Conservation (phyloP, 92 coral and sea anemone species). For the Phenganax stokvisi region DNA sequence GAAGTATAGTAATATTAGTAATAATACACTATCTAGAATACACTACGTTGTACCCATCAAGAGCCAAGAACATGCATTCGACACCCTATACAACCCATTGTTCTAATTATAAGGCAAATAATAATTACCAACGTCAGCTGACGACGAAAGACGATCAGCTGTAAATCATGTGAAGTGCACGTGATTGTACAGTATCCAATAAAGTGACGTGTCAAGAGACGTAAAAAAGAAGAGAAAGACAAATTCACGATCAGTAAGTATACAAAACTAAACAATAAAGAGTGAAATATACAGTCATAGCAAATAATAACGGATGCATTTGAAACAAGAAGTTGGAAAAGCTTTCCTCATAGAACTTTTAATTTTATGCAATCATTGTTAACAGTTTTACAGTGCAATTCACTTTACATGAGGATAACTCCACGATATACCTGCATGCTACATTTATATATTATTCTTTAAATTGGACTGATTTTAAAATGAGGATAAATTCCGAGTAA, state of each 20-base stretch:
- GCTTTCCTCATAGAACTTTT: too few relatives aligned
- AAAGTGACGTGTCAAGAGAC: slow-evolving; percentile 13
- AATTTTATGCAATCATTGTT: too few relatives aligned
- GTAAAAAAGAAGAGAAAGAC: slow-evolving; percentile 8
- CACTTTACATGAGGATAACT: background rate
- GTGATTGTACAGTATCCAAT: slow-evolving; percentile 19
- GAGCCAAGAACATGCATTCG: background rate
- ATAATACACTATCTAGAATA: background rate
- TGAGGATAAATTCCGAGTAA: too few relatives aligned
- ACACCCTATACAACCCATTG: background rate
- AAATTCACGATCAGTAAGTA: slow-evolving; percentile 20
- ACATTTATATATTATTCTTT: too few relatives aligned
- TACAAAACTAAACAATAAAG: background rate
- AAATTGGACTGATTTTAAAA: too few relatives aligned
- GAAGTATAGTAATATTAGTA: background rate
- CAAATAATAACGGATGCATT: background rate
- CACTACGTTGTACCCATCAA: slow-evolving; percentile 5
- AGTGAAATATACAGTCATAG: background rate
- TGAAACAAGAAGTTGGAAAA: too few relatives aligned
- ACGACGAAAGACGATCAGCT: slow-evolving; percentile 30
- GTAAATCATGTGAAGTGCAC: slow-evolving; percentile 19
- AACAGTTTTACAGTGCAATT: too few relatives aligned
- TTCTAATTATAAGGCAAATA: background rate
- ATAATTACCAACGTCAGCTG: slow-evolving; percentile 35
- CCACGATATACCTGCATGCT: background rate